Base-by-base conservation (phyloP, 2,113 vertebrate species). In the Baryphthengus martii region DNA sequence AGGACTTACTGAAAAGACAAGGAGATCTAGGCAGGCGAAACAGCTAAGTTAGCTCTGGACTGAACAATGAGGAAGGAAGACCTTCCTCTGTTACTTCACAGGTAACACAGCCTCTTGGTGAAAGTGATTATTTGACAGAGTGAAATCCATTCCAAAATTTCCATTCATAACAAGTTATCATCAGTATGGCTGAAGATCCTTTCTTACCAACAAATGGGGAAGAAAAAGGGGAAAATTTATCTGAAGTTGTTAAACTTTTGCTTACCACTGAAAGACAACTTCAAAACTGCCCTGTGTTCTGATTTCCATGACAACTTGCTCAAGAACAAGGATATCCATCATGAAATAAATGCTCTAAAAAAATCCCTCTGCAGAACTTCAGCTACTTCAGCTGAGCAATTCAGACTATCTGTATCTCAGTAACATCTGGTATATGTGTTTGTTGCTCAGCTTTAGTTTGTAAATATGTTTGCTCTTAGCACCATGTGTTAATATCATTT, bases 341-440 rank as follows among this genome's bases (percentile, higher is more conserved):
- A 75, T 33, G 17, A 92, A 95, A 85, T 29, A 73, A 28, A 58
- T 61, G 49, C 59, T 88, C 76, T 40, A 78, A 91, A 92, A 94
- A 91, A 91, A 93, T 70, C 73, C 59, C 37, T 78, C 77, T 89
- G 31, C 70, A 82, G 74, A 89, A 83, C 77, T 95, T 85, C 66
- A 93, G 74, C 81, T 94, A 68, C 87, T 95, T 95, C 77, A 95
- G 71, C 74, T 85, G 81, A 96, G 95, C 50, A 91, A 37, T 78
- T 89, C 89, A 91, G 66, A 68, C 91, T 95, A 78, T 95, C 90
- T 95, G 58, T 95, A 79, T 94, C 77, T 79, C 89, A 75, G 73
- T 81, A 97, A 97, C 94, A 95, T 96, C 96, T 97, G 91, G 91
- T 90, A 65, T 78, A 88, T 93, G 89, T 87, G 61, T 90, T 95